These are phyloP conservation scores for Tragelaphus strepsiceros DNA, from an alignment of 2,113 vertebrate genomes.

Conservation along the genomic window DNA sequence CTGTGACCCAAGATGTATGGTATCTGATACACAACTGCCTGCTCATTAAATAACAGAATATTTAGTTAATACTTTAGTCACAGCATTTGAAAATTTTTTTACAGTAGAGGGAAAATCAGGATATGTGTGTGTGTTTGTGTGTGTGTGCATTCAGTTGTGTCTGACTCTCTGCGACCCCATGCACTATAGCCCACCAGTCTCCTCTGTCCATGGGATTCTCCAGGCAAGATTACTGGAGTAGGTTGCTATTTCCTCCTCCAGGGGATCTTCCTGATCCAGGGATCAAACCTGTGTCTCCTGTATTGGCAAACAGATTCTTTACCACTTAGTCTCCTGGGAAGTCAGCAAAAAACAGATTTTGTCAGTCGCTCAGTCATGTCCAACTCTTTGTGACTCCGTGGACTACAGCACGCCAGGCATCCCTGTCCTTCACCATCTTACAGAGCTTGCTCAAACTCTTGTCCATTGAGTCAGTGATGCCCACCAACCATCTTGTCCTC, in stretches of 20 bases:
- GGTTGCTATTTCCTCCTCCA: background rate
- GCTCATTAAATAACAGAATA: background rate
- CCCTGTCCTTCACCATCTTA: background rate
- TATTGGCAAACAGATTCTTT: background rate
- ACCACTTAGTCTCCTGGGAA: background rate
- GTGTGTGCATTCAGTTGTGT: background rate
- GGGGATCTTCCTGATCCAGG: background rate
- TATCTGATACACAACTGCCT: background rate
- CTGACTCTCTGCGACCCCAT: background rate
- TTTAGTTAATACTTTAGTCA: background rate
- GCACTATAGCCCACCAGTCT: background rate
- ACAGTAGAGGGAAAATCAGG: background rate
- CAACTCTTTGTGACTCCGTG: background rate
- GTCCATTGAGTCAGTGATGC: background rate
- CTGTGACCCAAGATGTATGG: background rate
- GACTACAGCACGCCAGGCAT: background rate
- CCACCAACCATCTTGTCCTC: background rate
- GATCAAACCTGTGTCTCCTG: background rate
- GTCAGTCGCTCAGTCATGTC: background rate
- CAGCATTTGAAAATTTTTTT: background rate
- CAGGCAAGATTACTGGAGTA: background rate
- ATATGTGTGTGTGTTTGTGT: background rate
- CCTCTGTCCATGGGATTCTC: background rate
- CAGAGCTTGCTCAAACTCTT: background rate
- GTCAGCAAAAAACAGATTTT: background rate